Evolutionary conservation across 2,113 vertebrate species (phyloP).

Genomic region (Rissa tridactyla): DNA sequence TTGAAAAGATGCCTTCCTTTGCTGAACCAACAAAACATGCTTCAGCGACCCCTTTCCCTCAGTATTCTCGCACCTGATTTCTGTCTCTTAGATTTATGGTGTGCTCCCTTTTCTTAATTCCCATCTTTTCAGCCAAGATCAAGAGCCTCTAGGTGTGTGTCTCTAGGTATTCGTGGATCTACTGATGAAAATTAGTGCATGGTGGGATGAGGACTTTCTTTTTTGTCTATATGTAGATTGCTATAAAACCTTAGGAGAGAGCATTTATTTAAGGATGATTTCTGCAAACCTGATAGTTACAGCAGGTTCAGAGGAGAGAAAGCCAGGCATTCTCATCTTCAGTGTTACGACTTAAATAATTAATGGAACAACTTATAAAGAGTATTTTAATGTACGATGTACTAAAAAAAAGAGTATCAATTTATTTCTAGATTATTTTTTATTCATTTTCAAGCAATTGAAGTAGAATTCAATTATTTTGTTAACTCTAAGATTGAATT

Average conservation of each 20-base stretch:
- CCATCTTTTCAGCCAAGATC: background rate
- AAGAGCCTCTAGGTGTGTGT: background rate
- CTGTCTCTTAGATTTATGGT: background rate
- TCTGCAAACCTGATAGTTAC: background rate
- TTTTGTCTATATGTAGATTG: background rate
- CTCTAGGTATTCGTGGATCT: background rate
- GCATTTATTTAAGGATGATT: background rate
- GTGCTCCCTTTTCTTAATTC: background rate
- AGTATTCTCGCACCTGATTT: background rate
- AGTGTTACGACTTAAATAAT: background rate
- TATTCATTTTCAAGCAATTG: background rate
- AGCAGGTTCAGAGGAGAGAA: background rate
- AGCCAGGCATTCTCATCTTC: background rate
- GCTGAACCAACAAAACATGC: background rate
- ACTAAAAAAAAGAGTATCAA: background rate
- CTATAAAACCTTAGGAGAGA: background rate
- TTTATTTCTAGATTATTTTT: background rate
- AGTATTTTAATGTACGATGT: background rate
- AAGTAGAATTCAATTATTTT: background rate
- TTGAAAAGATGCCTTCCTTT: background rate
- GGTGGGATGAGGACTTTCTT: background rate
- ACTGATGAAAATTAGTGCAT: background rate
- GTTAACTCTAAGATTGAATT: background rate
- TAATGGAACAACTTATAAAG: background rate
- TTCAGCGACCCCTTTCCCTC: background rate